Evolutionary conservation across 2,113 vertebrate genomes (phyloP).

Genomic region (Ramphastos sulfuratus): DNA sequence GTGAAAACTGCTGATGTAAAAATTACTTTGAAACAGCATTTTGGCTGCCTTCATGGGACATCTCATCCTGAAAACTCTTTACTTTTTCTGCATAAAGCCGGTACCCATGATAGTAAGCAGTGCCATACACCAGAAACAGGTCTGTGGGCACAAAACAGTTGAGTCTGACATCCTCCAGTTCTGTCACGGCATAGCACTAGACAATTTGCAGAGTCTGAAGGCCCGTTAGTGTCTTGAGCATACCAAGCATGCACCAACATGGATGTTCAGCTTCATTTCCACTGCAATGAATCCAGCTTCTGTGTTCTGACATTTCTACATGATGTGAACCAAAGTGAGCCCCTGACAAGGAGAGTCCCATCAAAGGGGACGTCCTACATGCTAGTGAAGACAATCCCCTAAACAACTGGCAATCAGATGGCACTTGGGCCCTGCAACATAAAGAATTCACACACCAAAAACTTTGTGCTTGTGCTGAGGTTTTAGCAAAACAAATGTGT

Average conservation of each 20-base stretch:
- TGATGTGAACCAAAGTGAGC: not conserved
- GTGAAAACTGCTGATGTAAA: not conserved
- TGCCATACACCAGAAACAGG: not conserved
- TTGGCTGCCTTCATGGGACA: not conserved
- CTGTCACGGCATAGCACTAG: not conserved
- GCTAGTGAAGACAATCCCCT: not conserved
- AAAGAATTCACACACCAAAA: not conserved
- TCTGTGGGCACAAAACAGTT: not conserved
- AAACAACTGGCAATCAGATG: not conserved
- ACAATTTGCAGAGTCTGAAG: not conserved
- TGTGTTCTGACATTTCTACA: not conserved
- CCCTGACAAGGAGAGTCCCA: not conserved
- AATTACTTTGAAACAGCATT: not conserved
- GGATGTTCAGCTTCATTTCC: not conserved
- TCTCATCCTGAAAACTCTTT: not conserved
- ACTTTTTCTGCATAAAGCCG: not conserved
- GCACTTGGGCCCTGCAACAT: not conserved
- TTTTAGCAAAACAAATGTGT: not conserved
- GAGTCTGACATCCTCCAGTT: not conserved
- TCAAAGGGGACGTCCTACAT: not conserved
- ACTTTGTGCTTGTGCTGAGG: not conserved
- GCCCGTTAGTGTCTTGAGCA: not conserved
- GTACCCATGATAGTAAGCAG: accelerated
- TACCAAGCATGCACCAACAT: not conserved
- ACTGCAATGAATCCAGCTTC: not conserved